Evolutionary conservation across 92 coral and sea anemone genomes (phyloP).

Genomic region (Phenganax stokvisi): DNA sequence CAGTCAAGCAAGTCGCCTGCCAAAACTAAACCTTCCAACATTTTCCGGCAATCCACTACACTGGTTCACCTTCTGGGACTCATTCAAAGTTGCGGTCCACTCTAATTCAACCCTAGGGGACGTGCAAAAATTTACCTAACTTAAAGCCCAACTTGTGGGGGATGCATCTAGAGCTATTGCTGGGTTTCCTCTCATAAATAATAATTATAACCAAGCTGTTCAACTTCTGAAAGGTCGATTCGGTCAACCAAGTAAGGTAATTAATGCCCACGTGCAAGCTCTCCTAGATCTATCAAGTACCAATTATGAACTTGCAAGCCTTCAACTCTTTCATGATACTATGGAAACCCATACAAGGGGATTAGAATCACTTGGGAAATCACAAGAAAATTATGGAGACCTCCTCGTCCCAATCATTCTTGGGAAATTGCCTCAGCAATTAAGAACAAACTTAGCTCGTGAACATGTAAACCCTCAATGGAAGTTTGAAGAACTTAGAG

Average conservation of each 20-base stretch:
- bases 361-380: too few species aligned
- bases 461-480: conserved; percentile 39
- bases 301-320: too few species aligned
- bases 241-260: too few species aligned
- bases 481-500: conserved; percentile 12
- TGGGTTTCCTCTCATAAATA: too few species aligned
- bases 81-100: conserved; percentile 3
- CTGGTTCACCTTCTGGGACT: conserved; percentile 17
- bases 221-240: not conserved
- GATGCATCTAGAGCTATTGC: not conserved
- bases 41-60: not conserved
- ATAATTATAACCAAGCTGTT: not conserved
- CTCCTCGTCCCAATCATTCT: too few species aligned
- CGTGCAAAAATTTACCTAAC: conserved; percentile 48
- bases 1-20: not conserved
- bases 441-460: not conserved
- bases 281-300: too few species aligned
- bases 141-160: conserved; percentile 21
- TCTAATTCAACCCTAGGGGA: conserved; percentile 22
- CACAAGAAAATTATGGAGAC: too few species aligned
- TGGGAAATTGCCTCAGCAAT: too few species aligned
- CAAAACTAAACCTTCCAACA: not conserved
- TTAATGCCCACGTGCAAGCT: too few species aligned
- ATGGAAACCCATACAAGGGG: too few species aligned
- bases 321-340: too few species aligned